Base-by-base conservation (phyloP, 2,113 vertebrate genomes). In the Neogale vison region DNA sequence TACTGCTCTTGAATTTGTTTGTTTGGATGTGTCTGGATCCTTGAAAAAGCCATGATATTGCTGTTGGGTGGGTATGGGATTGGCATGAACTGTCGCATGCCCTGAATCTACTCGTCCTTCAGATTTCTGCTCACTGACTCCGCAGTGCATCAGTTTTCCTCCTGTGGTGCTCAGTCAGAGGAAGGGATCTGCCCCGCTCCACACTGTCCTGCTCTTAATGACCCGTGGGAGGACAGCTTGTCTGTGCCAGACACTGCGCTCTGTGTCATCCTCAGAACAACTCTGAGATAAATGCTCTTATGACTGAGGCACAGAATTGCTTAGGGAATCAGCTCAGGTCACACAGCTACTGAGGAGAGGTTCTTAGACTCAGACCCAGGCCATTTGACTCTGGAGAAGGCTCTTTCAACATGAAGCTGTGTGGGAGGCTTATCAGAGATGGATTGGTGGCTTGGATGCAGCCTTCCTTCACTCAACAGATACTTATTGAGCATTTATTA, bases 171-270 rank as follows among this genome's bases (percentile, higher is more conserved):
- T 36, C 76, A 15, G 1, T 36, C 67, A 15, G 1, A 74, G 9
- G 14, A 61, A 57, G 57, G 50, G 11, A 34, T 2, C 1, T 71
- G n/a, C 47, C 20, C 11, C 15, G 20, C 21, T 3, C 45, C 74
- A 45, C 18, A 0, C 3, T 23, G 80, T n/a, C 59, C 57, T 31
- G 14, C 80, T 67, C 0, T 0, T 26, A 7, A 31, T 14, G 18
- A 42, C 72, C 29, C 79, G 18, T 31, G 61, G 50, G 59, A 3
- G 7, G 50, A 59, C 29, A 4, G 12, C 36, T 71, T 15, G 14
- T 59, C 52, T 67, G 67, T 18, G 17, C 71, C 0, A 0, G 61
- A 71, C 47, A 23, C 5, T 5, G 29, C 0, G 0, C 57, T 79
- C 59, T 29, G 1, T 15, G 17, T 39, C 59, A 0, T 39, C 63